These are phyloP conservation scores for Phallusia fumigata DNA, from an alignment of 23 tunicate genomes.

Conservation along the genomic window DNA sequence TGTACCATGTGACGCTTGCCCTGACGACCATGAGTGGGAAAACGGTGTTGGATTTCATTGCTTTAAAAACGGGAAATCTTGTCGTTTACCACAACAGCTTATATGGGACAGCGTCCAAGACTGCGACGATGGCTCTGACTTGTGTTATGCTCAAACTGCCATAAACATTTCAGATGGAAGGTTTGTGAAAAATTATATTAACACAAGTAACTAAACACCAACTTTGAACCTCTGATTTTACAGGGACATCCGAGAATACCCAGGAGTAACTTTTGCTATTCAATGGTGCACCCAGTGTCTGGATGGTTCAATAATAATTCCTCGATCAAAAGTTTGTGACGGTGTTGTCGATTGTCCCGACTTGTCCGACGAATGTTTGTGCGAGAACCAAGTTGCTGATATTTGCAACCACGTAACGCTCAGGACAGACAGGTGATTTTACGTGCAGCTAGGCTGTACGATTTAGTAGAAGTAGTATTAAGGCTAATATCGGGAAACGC, in stretches of 20 bases:
- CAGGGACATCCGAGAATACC: neutral
- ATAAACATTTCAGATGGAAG: neutral
- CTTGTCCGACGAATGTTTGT: neutral
- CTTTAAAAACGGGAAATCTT: conserved; percentile 25
- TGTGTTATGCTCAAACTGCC: conserved; percentile 2
- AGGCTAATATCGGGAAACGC: no score
- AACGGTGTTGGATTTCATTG: conserved; percentile 58
- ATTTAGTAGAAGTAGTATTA: no score
- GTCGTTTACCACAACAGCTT: conserved; percentile 60
- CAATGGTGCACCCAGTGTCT: neutral
- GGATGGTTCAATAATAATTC: neutral
- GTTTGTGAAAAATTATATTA: neutral
- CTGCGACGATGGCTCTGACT: conserved; percentile 55
- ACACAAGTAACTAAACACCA: neutral
- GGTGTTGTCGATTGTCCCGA: neutral
- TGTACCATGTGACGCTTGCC: neutral
- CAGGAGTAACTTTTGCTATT: neutral
- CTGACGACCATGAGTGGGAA: conserved; percentile 17
- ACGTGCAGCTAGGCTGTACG: neutral
- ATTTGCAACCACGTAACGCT: neutral
- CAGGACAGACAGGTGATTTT: neutral
- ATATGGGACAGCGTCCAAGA: conserved; percentile 44
- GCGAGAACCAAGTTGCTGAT: neutral
- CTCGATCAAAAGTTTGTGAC: neutral
- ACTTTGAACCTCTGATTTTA: neutral